Evolutionary conservation across 2,888 invertebrate species (phyloP).

Genomic region (Rhimphoctona megacephalus): DNA sequence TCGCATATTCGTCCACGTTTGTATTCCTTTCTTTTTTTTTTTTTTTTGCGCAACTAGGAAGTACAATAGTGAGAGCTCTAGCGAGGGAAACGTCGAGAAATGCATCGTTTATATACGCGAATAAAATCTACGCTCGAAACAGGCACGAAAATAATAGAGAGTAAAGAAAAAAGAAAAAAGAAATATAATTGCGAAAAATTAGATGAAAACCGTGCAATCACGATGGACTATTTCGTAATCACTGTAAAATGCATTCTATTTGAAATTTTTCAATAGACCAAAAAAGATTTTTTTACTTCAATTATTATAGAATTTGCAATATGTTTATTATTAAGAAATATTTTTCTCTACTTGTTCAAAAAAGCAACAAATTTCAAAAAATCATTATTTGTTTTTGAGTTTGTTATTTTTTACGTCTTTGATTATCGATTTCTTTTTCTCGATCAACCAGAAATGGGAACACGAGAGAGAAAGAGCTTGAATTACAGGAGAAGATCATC

Average conservation of each 20-base stretch:
- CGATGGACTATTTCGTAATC: conserved; percentile 48
- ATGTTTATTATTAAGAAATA: too few species aligned
- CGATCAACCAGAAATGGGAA: not conserved
- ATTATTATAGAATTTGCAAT: not conserved
- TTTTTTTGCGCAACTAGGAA: conserved; percentile 64
- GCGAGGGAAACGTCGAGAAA: conserved; percentile 47
- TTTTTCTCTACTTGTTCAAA: not conserved
- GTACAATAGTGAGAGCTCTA: conserved; percentile 59
- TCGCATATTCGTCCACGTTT: conserved; percentile 25
- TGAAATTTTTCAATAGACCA: not conserved
- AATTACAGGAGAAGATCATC: conserved; percentile 31
- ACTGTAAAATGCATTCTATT: not conserved
- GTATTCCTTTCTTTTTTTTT: conserved; percentile 23
- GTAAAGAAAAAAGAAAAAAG: not conserved
- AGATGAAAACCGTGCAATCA: conserved; percentile 53
- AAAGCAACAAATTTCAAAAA: not conserved
- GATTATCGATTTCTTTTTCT: not conserved
- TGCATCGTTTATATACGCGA: conserved; percentile 20
- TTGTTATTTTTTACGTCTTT: not conserved
- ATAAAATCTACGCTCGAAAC: conserved; percentile 16
- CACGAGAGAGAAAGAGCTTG: not conserved
- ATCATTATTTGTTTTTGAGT: not conserved
- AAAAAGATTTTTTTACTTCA: not conserved
- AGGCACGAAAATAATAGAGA: not conserved
- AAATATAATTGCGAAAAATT: conserved; percentile 22